These are phyloP conservation scores for Brachyptera risi DNA, from an alignment of 2,888 invertebrate species.

Conservation along the genomic window DNA sequence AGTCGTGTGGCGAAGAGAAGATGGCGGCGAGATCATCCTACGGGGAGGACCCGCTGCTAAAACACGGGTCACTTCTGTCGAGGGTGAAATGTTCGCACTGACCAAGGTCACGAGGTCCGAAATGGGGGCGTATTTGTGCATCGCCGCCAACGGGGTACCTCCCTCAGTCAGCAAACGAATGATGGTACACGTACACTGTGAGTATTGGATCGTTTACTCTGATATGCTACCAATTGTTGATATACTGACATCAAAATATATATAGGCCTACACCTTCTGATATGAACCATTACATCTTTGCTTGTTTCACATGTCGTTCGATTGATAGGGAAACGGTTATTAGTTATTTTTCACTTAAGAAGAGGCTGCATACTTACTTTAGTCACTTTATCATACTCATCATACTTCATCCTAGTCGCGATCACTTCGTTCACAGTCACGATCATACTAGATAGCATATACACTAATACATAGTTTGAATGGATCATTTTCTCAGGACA, in stretches of 20 bases:
- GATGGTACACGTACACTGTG: constrained; percentile 88
- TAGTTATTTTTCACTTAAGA: too few relatives aligned
- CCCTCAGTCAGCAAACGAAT: constrained; percentile 86
- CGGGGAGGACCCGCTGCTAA: constrained; percentile 68
- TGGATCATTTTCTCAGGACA: too few relatives aligned
- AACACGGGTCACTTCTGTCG: constrained; percentile 68
- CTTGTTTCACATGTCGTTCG: not conserved
- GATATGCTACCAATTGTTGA: too few relatives aligned
- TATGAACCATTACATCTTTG: too few relatives aligned
- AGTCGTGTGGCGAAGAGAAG: constrained; percentile 83
- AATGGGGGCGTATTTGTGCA: constrained; percentile 85
- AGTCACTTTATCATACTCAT: too few relatives aligned
- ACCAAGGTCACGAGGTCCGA: constrained; percentile 85
- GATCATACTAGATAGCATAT: too few relatives aligned
- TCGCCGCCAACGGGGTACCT: constrained; percentile 83
- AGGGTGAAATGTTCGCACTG: constrained; percentile 75
- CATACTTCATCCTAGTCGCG: too few relatives aligned
- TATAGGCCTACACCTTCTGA: constrained; percentile 10
- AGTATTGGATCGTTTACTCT: constrained; percentile 50
- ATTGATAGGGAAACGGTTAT: not conserved
- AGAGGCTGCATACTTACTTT: too few relatives aligned
- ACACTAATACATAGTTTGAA: too few relatives aligned
- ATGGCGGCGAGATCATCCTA: constrained; percentile 75
- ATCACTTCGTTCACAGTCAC: too few relatives aligned
- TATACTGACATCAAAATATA: too few relatives aligned